Percentiles rank a stretch among this genome's conserved stretches.
Evolutionary conservation across 2,797 vertebrate genomes (phyloP).

Genomic region (Parambassis ranga): DNA sequence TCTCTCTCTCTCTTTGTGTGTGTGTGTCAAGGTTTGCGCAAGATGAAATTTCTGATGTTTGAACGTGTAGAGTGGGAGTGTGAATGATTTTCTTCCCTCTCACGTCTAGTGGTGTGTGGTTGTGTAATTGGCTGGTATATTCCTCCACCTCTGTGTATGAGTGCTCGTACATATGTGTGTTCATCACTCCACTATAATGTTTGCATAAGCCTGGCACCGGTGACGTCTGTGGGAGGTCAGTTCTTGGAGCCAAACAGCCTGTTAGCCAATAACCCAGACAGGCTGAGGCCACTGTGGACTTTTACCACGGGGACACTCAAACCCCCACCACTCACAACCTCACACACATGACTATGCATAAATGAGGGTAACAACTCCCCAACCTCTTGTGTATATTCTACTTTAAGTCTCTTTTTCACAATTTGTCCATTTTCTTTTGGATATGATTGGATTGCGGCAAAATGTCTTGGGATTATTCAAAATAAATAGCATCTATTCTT

Average conservation of each 20-base stretch:
- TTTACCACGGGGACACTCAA: slow-evolving; percentile 51
- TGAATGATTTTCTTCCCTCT: slow-evolving; percentile 58
- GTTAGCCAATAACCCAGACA: slow-evolving; percentile 68
- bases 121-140: slow-evolving; percentile 63
- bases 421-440: slow-evolving; percentile 8
- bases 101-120: slow-evolving; percentile 51
- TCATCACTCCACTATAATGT: slow-evolving; percentile 63
- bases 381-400: neutral
- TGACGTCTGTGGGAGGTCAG: slow-evolving; percentile 67
- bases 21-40: slow-evolving; percentile 20
- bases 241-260: slow-evolving; percentile 48
- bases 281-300: slow-evolving; percentile 55
- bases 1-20: neutral
- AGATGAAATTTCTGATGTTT: slow-evolving; percentile 42
- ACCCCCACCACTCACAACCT: slow-evolving; percentile 26
- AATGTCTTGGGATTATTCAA: slow-evolving; percentile 16
- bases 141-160: slow-evolving; percentile 43
- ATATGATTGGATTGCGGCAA: neutral
- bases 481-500: slow-evolving; percentile 33
- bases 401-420: neutral
- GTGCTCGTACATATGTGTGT: slow-evolving; percentile 41
- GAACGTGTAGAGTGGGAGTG: slow-evolving; percentile 13
- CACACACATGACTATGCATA: slow-evolving; percentile 60
- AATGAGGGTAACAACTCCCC: slow-evolving; percentile 45
- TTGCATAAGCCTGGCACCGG: slow-evolving; percentile 49